Evolutionary conservation across 2,888 invertebrate genomes (phyloP).

Genomic region (Geotrupes spiniger): DNA sequence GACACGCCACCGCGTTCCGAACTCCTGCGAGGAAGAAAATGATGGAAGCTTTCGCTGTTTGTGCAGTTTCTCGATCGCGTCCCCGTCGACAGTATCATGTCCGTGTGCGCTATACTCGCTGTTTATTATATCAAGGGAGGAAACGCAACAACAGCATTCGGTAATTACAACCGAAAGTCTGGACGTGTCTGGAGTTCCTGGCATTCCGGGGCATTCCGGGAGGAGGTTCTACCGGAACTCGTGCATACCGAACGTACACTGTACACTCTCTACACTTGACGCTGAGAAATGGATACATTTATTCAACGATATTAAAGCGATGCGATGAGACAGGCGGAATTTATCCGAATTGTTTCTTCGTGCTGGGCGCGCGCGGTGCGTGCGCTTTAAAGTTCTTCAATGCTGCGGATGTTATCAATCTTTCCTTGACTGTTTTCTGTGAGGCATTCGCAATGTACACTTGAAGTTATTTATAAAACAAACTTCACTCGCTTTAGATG

Average conservation of each 20-base stretch:
- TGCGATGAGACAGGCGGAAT: constrained; percentile 41
- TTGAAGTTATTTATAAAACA: too few relatives aligned
- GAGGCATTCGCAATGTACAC: too few relatives aligned
- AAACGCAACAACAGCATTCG: constrained; percentile 42
- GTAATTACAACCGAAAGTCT: constrained; percentile 47
- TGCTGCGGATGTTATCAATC: constrained; percentile 17
- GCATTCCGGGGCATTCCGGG: constrained; percentile 39
- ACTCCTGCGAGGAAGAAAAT: constrained; percentile 8
- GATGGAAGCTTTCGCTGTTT: constrained; percentile 1
- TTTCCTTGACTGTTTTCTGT: background rate
- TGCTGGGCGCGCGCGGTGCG: constrained; percentile 16
- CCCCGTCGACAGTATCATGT: constrained; percentile 26
- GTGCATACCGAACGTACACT: constrained; percentile 36
- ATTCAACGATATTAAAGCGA: constrained; percentile 44
- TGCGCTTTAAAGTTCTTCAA: constrained; percentile 11
- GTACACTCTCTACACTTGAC: constrained; percentile 30
- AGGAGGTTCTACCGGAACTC: constrained; percentile 38
- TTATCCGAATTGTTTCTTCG: constrained; percentile 40
- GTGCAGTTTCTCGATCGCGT: constrained; percentile 3
- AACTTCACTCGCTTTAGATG: too few relatives aligned
- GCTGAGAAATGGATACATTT: constrained; percentile 46
- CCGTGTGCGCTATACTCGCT: constrained; percentile 28
- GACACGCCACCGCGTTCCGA: background rate
- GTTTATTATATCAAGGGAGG: constrained; percentile 41
- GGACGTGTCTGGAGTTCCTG: constrained; percentile 47